phyloP scores from a whole-genome alignment of 2,113 vertebrate genomes.

The Meleagris gallopavo region DNA sequence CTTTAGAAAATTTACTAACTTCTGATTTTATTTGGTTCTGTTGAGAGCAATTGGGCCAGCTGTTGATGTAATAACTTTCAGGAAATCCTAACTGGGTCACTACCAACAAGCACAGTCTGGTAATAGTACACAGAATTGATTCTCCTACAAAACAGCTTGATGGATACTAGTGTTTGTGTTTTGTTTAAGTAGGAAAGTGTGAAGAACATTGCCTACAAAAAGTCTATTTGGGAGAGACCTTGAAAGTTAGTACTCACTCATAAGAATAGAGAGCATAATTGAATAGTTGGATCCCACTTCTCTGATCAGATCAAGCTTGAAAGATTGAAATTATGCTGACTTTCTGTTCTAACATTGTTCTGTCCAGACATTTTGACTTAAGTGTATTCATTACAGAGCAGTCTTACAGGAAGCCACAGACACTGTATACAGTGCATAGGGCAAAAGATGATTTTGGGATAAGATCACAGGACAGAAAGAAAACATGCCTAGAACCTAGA shows the following conservation, averaged over 20 bases:
- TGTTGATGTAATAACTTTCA: neutral
- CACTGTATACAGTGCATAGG: fast-evolving
- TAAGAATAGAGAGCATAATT: neutral
- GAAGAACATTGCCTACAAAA: constrained; percentile 42
- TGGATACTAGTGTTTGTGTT: constrained; percentile 38
- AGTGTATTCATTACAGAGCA: neutral
- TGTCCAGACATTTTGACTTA: neutral
- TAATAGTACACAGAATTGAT: constrained; percentile 9
- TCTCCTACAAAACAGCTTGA: constrained; percentile 27
- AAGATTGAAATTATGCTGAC: neutral
- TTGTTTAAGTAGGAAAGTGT: constrained; percentile 44
- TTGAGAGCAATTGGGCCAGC: neutral
- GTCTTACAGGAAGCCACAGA: neutral
- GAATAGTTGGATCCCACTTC: neutral
- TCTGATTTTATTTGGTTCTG: neutral
- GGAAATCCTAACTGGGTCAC: neutral
- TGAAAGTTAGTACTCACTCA: neutral
- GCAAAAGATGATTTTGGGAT: neutral
- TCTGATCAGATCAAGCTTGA: neutral
- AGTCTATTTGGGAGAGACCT: constrained; percentile 44
- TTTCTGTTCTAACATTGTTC: neutral
- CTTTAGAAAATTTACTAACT: neutral
- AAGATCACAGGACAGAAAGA: neutral
- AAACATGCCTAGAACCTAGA: neutral
- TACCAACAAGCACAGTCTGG: neutral